phyloP scores from a whole-genome alignment of 2,888 invertebrate genomes.

The Phorcus lineatus region DNA sequence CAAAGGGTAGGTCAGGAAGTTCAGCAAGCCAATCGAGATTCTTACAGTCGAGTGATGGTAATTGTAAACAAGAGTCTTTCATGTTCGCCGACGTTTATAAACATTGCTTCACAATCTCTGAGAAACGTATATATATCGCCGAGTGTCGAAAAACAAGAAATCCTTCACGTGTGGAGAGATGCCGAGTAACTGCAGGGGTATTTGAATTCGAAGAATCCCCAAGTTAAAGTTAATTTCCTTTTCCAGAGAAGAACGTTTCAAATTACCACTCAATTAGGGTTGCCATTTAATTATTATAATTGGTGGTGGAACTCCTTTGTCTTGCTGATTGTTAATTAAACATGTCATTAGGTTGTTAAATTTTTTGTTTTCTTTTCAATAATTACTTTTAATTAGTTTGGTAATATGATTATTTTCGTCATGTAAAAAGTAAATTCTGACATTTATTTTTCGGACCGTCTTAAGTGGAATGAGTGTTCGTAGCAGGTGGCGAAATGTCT shows the following conservation, averaged over 20 bases:
- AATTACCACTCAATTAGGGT: constrained; percentile 15
- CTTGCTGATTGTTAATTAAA: not conserved
- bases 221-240: constrained; percentile 9
- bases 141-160: not conserved
- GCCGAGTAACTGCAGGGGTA: not conserved
- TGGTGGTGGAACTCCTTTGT: not conserved
- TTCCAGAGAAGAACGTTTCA: not conserved
- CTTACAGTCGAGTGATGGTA: not conserved
- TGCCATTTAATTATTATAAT: constrained; percentile 16
- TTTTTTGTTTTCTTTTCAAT: not conserved
- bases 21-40: not conserved
- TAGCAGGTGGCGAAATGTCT: constrained; percentile 1
- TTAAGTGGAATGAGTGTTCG: not conserved
- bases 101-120: not conserved
- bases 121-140: not conserved
- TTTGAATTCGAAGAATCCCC: not conserved
- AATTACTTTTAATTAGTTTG: not conserved
- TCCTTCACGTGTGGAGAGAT: not conserved
- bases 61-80: constrained; percentile 5
- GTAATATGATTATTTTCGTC: not conserved
- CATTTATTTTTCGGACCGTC: not conserved
- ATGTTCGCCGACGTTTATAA: constrained; percentile 3
- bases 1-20: constrained; percentile 4
- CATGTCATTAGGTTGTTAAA: not conserved
- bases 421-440: not conserved